Percentiles rank a stretch among this genome's conserved stretches.
phyloP scores from a whole-genome alignment of 2,797 vertebrate genomes.

The Pteropus rufus region DNA sequence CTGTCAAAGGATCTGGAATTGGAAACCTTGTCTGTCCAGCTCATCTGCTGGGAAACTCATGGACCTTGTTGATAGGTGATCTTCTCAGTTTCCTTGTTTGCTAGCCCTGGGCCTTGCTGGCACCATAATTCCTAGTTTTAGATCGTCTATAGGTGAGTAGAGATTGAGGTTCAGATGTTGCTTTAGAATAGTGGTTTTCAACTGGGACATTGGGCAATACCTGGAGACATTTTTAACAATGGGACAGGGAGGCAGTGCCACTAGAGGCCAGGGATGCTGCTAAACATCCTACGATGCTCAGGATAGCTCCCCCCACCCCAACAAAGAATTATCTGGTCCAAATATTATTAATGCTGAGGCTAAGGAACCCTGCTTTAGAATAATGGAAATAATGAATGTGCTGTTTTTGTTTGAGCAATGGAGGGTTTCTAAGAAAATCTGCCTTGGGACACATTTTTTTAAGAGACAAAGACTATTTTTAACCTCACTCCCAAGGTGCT shows the following conservation, averaged over 20 bases:
- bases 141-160: neutral
- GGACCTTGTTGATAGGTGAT: neutral
- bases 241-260: fast-evolving
- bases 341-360: neutral
- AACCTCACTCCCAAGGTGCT: neutral
- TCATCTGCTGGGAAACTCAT: neutral
- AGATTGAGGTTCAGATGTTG: neutral
- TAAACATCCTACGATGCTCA: neutral
- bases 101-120: neutral
- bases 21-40: neutral
- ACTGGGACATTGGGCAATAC: neutral
- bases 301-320: neutral
- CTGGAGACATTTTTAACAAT: neutral
- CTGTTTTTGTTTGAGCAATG: neutral
- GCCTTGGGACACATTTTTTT: neutral
- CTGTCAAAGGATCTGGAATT: neutral
- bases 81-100: neutral
- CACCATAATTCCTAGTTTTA: neutral
- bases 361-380: neutral
- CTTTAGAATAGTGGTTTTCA: neutral
- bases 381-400: neutral
- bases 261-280: neutral
- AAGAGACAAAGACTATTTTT: neutral
- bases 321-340: neutral
- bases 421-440: neutral